These are phyloP conservation scores for Ceuthmochares aereus DNA, from an alignment of 2,113 vertebrate species.

Conservation along the genomic window DNA sequence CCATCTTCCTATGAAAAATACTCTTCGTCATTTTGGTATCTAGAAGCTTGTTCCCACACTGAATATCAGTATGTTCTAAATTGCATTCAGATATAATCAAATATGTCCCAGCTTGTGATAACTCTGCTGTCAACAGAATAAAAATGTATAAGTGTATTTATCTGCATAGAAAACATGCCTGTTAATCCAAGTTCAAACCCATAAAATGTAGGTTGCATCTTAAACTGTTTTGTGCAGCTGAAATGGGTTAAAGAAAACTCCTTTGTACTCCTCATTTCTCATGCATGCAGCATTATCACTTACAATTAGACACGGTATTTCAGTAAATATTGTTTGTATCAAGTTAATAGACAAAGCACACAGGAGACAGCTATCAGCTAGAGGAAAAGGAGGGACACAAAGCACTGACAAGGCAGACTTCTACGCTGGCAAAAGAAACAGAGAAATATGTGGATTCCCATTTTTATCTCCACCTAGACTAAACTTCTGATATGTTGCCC, in stretches of 20 bases:
- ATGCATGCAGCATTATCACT: background rate
- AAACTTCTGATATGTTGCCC: background rate
- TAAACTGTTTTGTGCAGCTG: background rate
- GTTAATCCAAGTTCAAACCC: background rate
- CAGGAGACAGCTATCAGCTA: background rate
- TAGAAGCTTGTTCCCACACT: background rate
- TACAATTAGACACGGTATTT: constrained; percentile 16
- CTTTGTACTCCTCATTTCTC: background rate
- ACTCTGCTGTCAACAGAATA: background rate
- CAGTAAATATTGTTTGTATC: background rate
- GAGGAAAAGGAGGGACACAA: background rate
- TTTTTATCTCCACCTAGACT: background rate
- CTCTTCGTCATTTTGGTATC: background rate
- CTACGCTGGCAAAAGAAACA: background rate
- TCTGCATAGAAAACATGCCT: background rate
- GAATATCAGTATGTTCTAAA: background rate
- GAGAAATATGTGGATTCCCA: background rate
- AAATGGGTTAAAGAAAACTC: background rate
- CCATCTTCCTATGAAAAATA: background rate
- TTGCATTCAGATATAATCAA: background rate
- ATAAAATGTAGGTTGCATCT: background rate
- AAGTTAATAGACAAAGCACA: background rate
- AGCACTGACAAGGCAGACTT: background rate
- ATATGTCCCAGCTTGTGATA: background rate
- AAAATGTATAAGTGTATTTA: background rate